Conservation (phyloP, 1,140 invertebrate genomes). For the Nephila pilipes region DNA sequence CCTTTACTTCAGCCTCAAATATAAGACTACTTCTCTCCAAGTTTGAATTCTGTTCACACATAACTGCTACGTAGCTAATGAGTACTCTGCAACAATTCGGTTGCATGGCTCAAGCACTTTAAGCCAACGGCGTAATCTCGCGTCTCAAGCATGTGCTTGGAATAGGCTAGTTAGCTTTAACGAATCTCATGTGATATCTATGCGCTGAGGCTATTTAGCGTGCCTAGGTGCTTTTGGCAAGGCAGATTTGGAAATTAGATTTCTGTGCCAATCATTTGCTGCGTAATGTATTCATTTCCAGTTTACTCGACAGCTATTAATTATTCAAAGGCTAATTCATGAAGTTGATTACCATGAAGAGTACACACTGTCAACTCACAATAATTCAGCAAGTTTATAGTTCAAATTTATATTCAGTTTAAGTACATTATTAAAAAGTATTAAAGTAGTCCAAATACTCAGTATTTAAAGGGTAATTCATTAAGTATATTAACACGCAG, state of each 20-base stretch:
- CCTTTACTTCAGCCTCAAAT: too few species aligned
- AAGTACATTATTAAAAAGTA: too few species aligned
- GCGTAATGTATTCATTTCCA: background rate
- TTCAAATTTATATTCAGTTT: too few species aligned
- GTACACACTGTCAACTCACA: too few species aligned
- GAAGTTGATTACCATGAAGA: too few species aligned
- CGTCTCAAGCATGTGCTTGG: background rate
- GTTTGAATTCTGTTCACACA: background rate
- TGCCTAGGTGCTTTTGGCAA: background rate
- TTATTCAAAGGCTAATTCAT: background rate
- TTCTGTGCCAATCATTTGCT: background rate
- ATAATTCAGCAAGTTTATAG: too few species aligned
- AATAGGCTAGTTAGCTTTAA: background rate
- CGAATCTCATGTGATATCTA: background rate
- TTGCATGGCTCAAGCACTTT: background rate
- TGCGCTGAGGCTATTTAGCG: too few species aligned
- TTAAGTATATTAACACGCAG: too few species aligned
- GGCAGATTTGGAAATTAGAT: background rate
- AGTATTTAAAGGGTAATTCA: too few species aligned
- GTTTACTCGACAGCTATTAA: background rate
- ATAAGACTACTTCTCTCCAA: too few species aligned
- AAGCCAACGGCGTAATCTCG: background rate
- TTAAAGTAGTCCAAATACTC: too few species aligned
- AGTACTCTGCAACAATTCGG: background rate
- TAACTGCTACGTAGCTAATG: background rate